These are phyloP conservation scores for Spheniscus humboldti DNA, from an alignment of 2,797 vertebrate genomes.

Conservation along the genomic window DNA sequence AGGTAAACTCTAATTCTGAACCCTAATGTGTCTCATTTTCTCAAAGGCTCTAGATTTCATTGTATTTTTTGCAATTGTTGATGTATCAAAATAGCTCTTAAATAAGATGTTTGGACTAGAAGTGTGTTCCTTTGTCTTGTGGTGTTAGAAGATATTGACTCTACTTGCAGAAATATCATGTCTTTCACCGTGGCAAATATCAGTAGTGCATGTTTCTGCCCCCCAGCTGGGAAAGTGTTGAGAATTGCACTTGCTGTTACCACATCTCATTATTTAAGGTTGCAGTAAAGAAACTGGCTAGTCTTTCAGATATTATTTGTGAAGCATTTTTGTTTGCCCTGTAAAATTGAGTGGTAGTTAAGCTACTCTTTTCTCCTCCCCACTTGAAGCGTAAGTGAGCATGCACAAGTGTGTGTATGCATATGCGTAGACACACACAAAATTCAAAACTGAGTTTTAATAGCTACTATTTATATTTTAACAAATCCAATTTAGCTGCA, in stretches of 20 bases:
- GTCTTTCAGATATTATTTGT: neutral
- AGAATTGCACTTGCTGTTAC: neutral
- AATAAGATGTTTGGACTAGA: neutral
- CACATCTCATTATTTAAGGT: neutral
- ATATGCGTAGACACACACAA: too few relatives aligned
- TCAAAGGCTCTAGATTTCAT: neutral
- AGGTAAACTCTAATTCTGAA: neutral
- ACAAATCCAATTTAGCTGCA: neutral
- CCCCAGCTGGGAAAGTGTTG: neutral
- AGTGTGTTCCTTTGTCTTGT: neutral
- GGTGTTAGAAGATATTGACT: neutral
- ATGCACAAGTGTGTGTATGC: rapidly evolving
- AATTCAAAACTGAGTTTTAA: neutral
- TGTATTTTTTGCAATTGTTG: neutral
- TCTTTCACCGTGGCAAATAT: neutral
- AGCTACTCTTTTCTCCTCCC: neutral
- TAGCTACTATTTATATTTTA: neutral
- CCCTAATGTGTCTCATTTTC: neutral
- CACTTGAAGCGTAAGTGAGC: neutral
- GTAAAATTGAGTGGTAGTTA: neutral
- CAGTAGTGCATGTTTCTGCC: neutral
- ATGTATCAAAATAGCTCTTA: neutral
- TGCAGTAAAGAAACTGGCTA: neutral
- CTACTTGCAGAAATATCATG: neutral
- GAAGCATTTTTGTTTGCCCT: neutral